phyloP scores from a whole-genome alignment of 2,797 vertebrate species.

The Semaprochilodus insignis region DNA sequence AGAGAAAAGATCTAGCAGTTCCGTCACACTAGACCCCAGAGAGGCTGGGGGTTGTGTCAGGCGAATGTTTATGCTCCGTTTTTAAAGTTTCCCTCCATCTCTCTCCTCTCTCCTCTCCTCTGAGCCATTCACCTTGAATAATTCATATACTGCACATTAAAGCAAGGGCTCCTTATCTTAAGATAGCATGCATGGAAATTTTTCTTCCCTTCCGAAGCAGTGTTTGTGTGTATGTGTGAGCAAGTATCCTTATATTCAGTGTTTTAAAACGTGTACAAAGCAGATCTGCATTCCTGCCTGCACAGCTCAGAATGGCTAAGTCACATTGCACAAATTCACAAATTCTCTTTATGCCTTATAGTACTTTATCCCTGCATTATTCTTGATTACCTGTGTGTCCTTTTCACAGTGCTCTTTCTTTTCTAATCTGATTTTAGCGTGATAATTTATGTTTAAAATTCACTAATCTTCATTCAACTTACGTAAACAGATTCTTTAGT shows the following conservation, averaged over 20 bases:
- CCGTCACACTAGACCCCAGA: slow-evolving; percentile 1
- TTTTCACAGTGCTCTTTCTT: not conserved
- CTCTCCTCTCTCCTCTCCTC: slow-evolving; percentile 35
- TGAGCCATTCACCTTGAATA: slow-evolving; percentile 64
- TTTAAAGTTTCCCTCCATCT: slow-evolving; percentile 8
- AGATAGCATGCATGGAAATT: slow-evolving; percentile 36
- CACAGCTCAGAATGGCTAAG: slow-evolving; percentile 16
- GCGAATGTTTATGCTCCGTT: not conserved
- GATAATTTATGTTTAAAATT: not conserved
- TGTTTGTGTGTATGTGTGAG: slow-evolving; percentile 20
- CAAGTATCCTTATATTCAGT: slow-evolving; percentile 8
- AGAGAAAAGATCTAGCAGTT: slow-evolving; percentile 1
- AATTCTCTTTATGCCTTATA: not conserved
- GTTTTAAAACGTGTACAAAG: slow-evolving; percentile 1
- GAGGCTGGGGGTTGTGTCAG: slow-evolving; percentile 16
- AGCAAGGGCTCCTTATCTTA: slow-evolving; percentile 42
- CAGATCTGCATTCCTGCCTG: not conserved
- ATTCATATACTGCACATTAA: slow-evolving; percentile 63
- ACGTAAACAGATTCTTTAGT: no score
- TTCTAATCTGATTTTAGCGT: not conserved
- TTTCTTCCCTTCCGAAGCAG: slow-evolving; percentile 34
- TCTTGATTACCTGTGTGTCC: not conserved
- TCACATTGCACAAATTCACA: not conserved
- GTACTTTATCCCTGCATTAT: not conserved
- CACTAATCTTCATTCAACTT: not conserved